Base-by-base conservation (phyloP, 2,888 invertebrate species). In the Acleris holmiana region DNA sequence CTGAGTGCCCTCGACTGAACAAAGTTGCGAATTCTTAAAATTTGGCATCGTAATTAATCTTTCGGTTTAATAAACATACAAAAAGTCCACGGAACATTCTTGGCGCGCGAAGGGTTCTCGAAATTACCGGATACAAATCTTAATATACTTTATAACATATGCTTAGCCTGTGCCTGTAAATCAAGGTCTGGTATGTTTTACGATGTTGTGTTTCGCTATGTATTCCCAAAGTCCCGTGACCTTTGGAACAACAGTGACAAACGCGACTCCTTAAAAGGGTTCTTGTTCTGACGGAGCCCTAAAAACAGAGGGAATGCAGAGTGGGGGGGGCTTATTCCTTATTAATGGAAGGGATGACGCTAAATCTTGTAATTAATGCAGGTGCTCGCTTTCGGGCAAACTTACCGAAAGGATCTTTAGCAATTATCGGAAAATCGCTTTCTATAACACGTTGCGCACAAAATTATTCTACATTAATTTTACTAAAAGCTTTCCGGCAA, bases 321-420 rank as follows among this genome's bases (percentile, higher is more conserved):
- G 79, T 82, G 78, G 73, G 71, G 53, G 35, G 68, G 70, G 81
- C 82, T 86, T 85, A 85, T 86, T 81, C 82, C 82, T 88, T 87
- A 88, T 85, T 85, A 89, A 89, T 88, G 86, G 84, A 78, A 80
- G 80, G 82, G 88, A 86, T 86, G 85, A 83, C 80, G 85, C 78
- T 89, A 89, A 89, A 86, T 86, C 89, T 83, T 79, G 82, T 90
- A 89, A 90, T 90, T 87, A 89, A 89, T 89, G 89, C 89, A 89
- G 87, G 85, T 89, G 84, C 84, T 82, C 83, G 84, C 74, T 76
- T 78, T 73, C 73, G 75, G 75, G 73, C 79, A 77, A 84, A 83
- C 81, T 83, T 78, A 75, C 79, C 73, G 78, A 74, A 75, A 66
- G 79, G 78, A 81, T 84, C 85, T 83, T 79, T 74, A 75, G 79